These are phyloP conservation scores for Eubasilissa splendida DNA, from an alignment of 2,888 invertebrate genomes.

Conservation along the genomic window DNA sequence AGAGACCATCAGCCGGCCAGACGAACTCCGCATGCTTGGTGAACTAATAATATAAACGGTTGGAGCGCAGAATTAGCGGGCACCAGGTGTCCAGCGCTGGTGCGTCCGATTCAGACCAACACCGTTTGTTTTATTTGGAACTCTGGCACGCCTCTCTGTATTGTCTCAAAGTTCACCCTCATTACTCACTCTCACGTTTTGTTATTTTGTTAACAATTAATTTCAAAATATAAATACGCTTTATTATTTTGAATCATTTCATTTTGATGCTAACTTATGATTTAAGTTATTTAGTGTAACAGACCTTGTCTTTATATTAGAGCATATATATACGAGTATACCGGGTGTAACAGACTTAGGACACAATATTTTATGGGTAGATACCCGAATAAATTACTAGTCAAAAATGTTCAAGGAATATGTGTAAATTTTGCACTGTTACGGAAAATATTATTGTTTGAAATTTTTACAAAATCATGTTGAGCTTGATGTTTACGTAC, in stretches of 20 bases:
- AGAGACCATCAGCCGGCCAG: background rate
- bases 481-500: too few relatives aligned
- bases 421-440: too few relatives aligned
- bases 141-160: background rate
- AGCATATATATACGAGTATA: too few relatives aligned
- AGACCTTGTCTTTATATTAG: too few relatives aligned
- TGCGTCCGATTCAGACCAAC: conserved; percentile 3
- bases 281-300: too few relatives aligned
- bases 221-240: background rate
- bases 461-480: too few relatives aligned
- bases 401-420: too few relatives aligned
- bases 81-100: conserved; percentile 16
- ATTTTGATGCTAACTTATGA: conserved; percentile 15
- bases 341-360: too few relatives aligned
- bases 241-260: conserved; percentile 6
- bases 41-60: background rate
- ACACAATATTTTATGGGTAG: too few relatives aligned
- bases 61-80: background rate
- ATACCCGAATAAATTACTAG: too few relatives aligned
- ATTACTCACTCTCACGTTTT: background rate
- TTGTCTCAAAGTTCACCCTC: conserved; percentile 22
- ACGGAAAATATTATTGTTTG: too few relatives aligned
- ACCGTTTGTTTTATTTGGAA: conserved; percentile 20
- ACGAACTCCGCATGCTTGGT: background rate
- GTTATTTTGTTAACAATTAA: too few relatives aligned